Conservation (phyloP, 1,140 invertebrate genomes). For the Drosophila virilis region DNA sequence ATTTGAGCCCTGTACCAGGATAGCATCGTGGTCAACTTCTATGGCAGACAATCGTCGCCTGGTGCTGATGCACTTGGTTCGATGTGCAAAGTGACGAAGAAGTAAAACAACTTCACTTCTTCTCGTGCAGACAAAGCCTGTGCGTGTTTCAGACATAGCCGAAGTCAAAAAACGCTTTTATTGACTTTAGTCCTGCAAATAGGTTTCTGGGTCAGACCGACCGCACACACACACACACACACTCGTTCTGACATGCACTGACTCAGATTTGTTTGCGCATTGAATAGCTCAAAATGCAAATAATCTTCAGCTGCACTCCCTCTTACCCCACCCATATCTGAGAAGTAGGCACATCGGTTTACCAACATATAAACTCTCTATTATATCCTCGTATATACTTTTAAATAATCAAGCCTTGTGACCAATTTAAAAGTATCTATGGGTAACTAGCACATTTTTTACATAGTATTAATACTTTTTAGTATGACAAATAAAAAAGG, state of each 20-base stretch:
- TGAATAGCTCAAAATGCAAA: conserved; percentile 20
- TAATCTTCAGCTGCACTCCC: neutral
- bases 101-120: conserved; percentile 33
- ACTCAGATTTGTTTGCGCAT: conserved; percentile 27
- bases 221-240: conserved; percentile 21
- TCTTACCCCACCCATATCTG: neutral
- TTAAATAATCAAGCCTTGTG: too few relatives aligned
- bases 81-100: neutral
- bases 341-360: neutral
- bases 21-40: conserved; percentile 1
- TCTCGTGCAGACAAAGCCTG: conserved; percentile 5
- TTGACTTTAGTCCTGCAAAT: conserved; percentile 76
- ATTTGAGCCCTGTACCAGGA: conserved; percentile 2
- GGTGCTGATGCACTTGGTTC: conserved; percentile 23
- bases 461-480: too few relatives aligned
- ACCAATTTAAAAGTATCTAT: too few relatives aligned
- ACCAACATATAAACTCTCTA: too few relatives aligned
- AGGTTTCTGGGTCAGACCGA: conserved; percentile 73
- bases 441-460: too few relatives aligned
- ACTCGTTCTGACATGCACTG: conserved; percentile 21
- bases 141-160: conserved; percentile 55
- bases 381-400: too few relatives aligned
- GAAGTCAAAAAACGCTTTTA: conserved; percentile 53
- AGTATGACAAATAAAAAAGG: too few relatives aligned
- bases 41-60: neutral